Base-by-base conservation (phyloP, 2,113 vertebrate species). In the Athene cunicularia region DNA sequence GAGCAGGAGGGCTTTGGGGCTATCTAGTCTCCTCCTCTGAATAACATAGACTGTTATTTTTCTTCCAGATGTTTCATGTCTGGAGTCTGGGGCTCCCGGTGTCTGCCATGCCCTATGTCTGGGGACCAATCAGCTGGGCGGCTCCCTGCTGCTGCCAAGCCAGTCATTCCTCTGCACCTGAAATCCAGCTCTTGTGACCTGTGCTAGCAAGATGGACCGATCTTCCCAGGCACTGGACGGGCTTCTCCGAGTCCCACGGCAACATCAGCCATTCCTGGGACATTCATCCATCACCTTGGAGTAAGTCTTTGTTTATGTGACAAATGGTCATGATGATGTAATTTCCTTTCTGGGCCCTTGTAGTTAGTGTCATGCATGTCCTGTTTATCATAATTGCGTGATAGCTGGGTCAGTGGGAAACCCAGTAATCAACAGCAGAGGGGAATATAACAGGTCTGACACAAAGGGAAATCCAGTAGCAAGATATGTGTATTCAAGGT, bases 391-490 rank as follows among this genome's bases (percentile, higher is more conserved):
- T 88, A 82, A 82, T 32, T 72, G 60, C 58, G 73, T 60, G 84
- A 35, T 59, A 49, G 72, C 41, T 67, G 37, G 56, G 55, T 63
- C 73, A 87, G 12, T 55, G 81, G 52, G 45, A 96, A 63, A 33
- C 39, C 20, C 37, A 83, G 55, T 20, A 70, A 60, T n/a, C 49
- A 52, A 52, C 12, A 81, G 58, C 33, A 68, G 77, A 67, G 33
- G 0, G 0, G 37, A 76, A 50, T 26, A 67, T 13, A 90, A 35
- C 47, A 75, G 55, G 50, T 52, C 19, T 28, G 32, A 80, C 71
- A 91, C 22, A 88, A 93, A 94, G 90, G 43, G 32, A 93, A 93
- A 84, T 75, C 79, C 41, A 80, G 47, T 79, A 75, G 86, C 56
- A 47, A 90, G 59, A 80, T 74, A 33, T 53, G 41, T 83, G 41